Evolutionary conservation across 2,113 vertebrate species (phyloP).

Genomic region (Micromys minutus): DNA sequence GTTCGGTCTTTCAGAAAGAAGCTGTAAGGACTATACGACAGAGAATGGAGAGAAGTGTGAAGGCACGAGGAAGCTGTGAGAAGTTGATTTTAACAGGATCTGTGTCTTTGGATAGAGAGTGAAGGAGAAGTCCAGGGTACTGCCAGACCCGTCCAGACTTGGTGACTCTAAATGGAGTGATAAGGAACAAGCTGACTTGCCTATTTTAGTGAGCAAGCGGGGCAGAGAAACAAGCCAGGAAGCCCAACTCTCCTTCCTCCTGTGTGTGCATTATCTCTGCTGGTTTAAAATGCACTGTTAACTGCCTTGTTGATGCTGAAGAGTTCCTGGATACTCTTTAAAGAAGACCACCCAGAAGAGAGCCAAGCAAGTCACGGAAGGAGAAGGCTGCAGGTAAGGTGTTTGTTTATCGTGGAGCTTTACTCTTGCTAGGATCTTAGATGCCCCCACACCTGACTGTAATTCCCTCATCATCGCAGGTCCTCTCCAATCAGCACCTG

Average conservation of each 20-base stretch:
- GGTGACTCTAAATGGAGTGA: not conserved
- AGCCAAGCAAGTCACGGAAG: not conserved
- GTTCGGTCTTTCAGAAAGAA: not conserved
- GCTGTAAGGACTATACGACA: not conserved
- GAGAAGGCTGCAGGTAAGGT: not conserved
- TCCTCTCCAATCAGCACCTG: not conserved
- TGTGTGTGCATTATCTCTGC: not conserved
- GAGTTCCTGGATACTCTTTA: conserved; percentile 37
- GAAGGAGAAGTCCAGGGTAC: not conserved
- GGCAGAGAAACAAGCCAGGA: not conserved
- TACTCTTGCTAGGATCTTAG: conserved; percentile 8
- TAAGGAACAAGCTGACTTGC: not conserved
- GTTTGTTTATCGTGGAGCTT: not conserved
- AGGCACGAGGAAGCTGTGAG: not conserved
- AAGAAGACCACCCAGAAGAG: conserved; percentile 46
- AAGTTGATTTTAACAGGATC: not conserved
- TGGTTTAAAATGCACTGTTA: not conserved
- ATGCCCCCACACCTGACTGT: not conserved
- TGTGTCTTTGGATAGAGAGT: not conserved
- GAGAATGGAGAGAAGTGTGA: accelerated
- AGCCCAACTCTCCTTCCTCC: not conserved
- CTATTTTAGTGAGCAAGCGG: not conserved
- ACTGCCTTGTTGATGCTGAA: not conserved
- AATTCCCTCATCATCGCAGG: not conserved
- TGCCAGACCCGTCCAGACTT: not conserved